These are phyloP conservation scores for Pelosia muscerda DNA, from an alignment of 2,888 invertebrate genomes.

Conservation along the genomic window DNA sequence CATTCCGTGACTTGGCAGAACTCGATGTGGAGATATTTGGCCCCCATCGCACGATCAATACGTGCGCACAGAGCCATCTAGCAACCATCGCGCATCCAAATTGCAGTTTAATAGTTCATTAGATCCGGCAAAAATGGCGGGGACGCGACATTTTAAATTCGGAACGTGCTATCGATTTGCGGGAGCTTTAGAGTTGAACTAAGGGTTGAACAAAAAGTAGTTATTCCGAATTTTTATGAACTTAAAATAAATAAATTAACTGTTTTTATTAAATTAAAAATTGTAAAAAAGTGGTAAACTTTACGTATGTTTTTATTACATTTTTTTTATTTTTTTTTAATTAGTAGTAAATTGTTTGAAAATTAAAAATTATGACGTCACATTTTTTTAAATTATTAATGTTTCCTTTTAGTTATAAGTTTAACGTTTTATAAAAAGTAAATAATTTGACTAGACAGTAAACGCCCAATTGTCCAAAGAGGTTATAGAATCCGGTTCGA, in stretches of 20 bases:
- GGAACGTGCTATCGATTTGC: conserved; percentile 82
- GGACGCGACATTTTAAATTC: conserved; percentile 84
- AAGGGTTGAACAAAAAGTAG: conserved; percentile 42
- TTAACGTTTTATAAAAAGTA: too few species aligned
- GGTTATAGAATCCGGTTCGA: conserved; percentile 43
- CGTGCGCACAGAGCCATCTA: conserved; percentile 85
- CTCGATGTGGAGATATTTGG: conserved; percentile 78
- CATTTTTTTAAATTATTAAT: too few species aligned
- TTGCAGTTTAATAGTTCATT: conserved; percentile 87
- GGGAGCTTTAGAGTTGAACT: conserved; percentile 51
- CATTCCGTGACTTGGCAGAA: conserved; percentile 86
- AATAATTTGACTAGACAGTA: too few species aligned
- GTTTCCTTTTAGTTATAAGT: too few species aligned
- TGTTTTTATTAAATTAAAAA: too few species aligned
- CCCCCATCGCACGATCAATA: conserved; percentile 83
- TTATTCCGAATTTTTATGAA: too few species aligned
- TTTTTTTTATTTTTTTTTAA: too few species aligned
- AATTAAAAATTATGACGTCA: too few species aligned
- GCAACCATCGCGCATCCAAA: conserved; percentile 84
- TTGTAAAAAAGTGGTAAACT: too few species aligned
- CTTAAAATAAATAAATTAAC: too few species aligned
- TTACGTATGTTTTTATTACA: too few species aligned
- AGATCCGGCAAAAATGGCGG: conserved; percentile 86
- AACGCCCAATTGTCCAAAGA: conserved; percentile 29
- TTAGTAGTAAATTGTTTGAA: too few species aligned